These are phyloP conservation scores for Aleiodes testaceus DNA, from an alignment of 2,888 invertebrate species.

Conservation along the genomic window DNA sequence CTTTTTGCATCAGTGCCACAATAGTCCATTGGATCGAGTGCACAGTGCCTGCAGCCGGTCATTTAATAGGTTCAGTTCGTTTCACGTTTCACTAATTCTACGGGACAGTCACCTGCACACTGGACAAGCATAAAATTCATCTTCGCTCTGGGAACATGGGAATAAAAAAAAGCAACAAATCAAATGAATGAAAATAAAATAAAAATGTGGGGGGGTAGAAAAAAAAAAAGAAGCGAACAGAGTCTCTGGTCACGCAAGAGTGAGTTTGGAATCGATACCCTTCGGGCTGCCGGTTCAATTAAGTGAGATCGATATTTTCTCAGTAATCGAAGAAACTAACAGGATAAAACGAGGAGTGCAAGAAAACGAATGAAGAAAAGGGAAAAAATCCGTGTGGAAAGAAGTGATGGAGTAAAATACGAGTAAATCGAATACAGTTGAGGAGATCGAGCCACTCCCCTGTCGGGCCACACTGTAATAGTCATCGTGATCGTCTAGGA, in stretches of 20 bases:
- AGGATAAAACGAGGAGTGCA: conserved; percentile 7
- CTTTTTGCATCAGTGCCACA: conserved; percentile 10
- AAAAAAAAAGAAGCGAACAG: conserved; percentile 14
- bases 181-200: conserved; percentile 20
- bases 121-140: conserved; percentile 43
- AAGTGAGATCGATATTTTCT: conserved; percentile 47
- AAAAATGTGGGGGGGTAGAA: too few relatives aligned
- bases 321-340: conserved; percentile 46
- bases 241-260: conserved; percentile 43
- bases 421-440: conserved; percentile 37
- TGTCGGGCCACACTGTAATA: conserved; percentile 30
- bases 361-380: conserved; percentile 20
- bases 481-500: conserved; percentile 38
- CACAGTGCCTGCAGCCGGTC: conserved; percentile 17
- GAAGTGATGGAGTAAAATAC: conserved; percentile 23
- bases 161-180: conserved; percentile 14
- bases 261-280: conserved; percentile 44
- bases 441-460: conserved; percentile 43
- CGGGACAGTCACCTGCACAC: conserved; percentile 33
- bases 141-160: conserved; percentile 29
- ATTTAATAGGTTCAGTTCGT: conserved; percentile 51
- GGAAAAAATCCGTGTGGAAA: conserved; percentile 3
- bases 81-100: conserved; percentile 50
- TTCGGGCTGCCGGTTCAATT: conserved; percentile 45
- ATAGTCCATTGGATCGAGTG: conserved; percentile 25